Evolutionary conservation across 2,888 invertebrate species (phyloP).

Genomic region (Bombylius discolor): DNA sequence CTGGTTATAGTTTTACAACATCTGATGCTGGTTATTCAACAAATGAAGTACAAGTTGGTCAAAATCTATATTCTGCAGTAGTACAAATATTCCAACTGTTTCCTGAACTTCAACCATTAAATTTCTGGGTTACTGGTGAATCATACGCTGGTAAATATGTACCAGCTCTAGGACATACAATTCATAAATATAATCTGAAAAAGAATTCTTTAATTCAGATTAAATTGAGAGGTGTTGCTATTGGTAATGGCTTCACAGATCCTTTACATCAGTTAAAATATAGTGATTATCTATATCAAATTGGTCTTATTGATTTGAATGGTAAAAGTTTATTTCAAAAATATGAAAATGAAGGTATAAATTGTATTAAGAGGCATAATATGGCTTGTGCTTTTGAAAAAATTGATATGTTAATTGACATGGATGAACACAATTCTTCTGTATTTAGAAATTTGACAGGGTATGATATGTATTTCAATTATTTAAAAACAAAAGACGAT

Average conservation of each 20-base stretch:
- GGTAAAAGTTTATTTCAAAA: conserved; percentile 46
- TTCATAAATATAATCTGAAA: conserved; percentile 37
- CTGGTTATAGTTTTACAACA: conserved; percentile 82
- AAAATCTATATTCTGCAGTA: conserved; percentile 61
- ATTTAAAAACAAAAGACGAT: conserved; percentile 46
- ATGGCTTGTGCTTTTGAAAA: conserved; percentile 57
- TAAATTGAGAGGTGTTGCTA: conserved; percentile 38
- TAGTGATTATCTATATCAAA: conserved; percentile 65
- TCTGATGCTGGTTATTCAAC: conserved; percentile 61
- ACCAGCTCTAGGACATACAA: conserved; percentile 56
- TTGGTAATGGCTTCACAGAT: conserved; percentile 71
- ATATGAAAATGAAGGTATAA: conserved; percentile 44
- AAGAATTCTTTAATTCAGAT: conserved; percentile 22
- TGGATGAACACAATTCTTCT: conserved; percentile 45
- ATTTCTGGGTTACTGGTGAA: conserved; percentile 81
- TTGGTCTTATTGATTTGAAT: conserved; percentile 48
- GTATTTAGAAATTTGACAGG: conserved; percentile 44
- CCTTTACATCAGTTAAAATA: conserved; percentile 65
- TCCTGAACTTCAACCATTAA: conserved; percentile 55
- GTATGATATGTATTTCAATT: conserved; percentile 30
- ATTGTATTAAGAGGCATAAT: conserved; percentile 49
- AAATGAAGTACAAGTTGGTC: conserved; percentile 67
- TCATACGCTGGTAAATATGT: conserved; percentile 72
- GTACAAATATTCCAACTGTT: conserved; percentile 76
- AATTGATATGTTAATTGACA: conserved; percentile 57